phyloP scores from a whole-genome alignment of 2,113 vertebrate species.

The Prochilodus magdalenae region DNA sequence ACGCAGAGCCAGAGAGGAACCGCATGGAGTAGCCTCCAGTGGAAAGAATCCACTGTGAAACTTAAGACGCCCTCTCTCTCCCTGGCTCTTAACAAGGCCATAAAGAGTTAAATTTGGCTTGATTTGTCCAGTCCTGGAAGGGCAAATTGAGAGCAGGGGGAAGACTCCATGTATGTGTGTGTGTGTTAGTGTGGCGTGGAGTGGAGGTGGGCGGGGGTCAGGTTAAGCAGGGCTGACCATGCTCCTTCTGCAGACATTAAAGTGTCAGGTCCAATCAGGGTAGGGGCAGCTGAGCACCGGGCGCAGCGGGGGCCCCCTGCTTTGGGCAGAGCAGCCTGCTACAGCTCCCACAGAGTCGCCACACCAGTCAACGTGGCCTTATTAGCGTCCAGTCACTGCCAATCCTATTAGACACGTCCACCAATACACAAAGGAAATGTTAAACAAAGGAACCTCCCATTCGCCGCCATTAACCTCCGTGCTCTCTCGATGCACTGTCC shows the following conservation, averaged over 20 bases:
- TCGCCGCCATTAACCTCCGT: conserved; percentile 75
- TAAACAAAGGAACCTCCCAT: conserved; percentile 84
- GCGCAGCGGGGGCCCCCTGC: conserved; percentile 74
- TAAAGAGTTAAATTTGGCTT: conserved; percentile 85
- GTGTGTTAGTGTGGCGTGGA: conserved; percentile 3
- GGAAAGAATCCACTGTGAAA: conserved; percentile 72
- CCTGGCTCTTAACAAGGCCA: conserved; percentile 73
- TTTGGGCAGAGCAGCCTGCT: conserved; percentile 72
- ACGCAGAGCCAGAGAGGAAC: conserved; percentile 53
- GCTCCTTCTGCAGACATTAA: conserved; percentile 83
- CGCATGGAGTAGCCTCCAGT: conserved; percentile 37
- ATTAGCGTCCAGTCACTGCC: conserved; percentile 81
- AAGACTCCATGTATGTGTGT: conserved; percentile 23
- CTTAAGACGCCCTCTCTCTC: conserved; percentile 65
- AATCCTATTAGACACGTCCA: conserved; percentile 85
- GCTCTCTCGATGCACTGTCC: conserved; percentile 67
- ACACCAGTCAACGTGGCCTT: conserved; percentile 71
- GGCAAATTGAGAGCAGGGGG: conserved; percentile 80
- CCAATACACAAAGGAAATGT: conserved; percentile 84
- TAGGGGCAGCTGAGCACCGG: conserved; percentile 80
- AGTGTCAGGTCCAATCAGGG: conserved; percentile 83
- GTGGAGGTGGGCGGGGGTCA: conserved; percentile 71
- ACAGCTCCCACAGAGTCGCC: conserved; percentile 72
- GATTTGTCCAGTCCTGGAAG: conserved; percentile 80
- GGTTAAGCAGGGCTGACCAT: conserved; percentile 82